Base-by-base conservation (phyloP, 2,888 invertebrate species). In the Eupithecia insigniata region DNA sequence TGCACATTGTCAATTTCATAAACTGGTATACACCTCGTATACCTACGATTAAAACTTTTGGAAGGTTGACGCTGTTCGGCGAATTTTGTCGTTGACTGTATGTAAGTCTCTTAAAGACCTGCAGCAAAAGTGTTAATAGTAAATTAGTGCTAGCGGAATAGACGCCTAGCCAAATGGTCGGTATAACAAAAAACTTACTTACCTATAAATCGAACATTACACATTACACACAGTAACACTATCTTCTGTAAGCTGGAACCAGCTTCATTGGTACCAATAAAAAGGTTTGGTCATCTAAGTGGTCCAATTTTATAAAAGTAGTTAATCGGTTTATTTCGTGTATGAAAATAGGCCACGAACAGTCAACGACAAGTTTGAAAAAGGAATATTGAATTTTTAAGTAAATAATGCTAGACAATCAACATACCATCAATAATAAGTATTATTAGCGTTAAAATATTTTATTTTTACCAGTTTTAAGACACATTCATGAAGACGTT, bases 11-110 rank as follows among this genome's bases (percentile, higher is more conserved):
- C 55, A 26, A 55, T 26, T 8, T 55, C 55, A 55, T 14, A 26
- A 26, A 26, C 14, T 26, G 55, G 55, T 55, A 55, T 55, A 26
- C 55, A 5, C 55, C 26, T 2, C 1, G 55, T 26, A 10, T 51
- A 51, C 22, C n/a, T 51, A 51, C 10, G 22, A 22, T 22, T 3
- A 12, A 55, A 55, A 26, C 2, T 22, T 51, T 55, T 26, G 26
- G 5, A 26, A 55, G 55, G 55, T 26, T 55, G 55, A 55, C 26
- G 26, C 26, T 55, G 22, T 12, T 55, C 12, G 55, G 55, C 55
- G 26, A 55, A 22, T 55, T 55, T 55, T 55, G 22, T 55, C 55
- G 55, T 55, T 55, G 55, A 55, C 55, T 55, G 55, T 55, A 51
- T 12, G 10, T 12, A 51, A 22, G n/a, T 22, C n/a, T n/a, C n/a